A percentile compares a stretch with the other conserved stretches of the same genome.
phyloP scores from a whole-genome alignment of 2,797 vertebrate genomes.

The Pitangus sulphuratus region DNA sequence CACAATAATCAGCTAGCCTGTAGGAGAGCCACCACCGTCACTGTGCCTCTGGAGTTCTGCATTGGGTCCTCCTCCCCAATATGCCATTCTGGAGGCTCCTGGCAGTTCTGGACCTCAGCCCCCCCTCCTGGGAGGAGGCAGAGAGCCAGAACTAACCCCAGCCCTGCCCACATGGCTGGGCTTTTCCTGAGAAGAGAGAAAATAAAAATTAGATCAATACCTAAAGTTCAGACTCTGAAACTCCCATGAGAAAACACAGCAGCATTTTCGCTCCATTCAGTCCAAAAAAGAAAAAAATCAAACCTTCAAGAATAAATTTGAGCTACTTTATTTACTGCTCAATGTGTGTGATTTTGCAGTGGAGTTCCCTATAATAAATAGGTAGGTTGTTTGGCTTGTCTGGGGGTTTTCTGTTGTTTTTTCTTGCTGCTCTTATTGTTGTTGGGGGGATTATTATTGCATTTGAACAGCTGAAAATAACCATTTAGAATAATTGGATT shows the following conservation, averaged over 20 bases:
- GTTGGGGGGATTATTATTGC: not conserved
- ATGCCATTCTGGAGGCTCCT: conserved; percentile 82
- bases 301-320: not conserved
- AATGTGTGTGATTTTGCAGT: not conserved
- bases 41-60: conserved; percentile 79
- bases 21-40: conserved; percentile 90
- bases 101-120: conserved; percentile 86
- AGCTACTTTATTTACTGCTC: not conserved
- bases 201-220: not conserved
- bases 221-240: not conserved
- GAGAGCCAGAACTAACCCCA: conserved; percentile 88
- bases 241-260: not conserved
- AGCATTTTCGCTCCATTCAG: not conserved
- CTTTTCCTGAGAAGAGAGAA: conserved; percentile 67
- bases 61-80: conserved; percentile 85
- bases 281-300: not conserved
- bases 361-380: not conserved
- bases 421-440: not conserved
- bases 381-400: not conserved
- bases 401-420: not conserved
- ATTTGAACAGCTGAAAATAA: not conserved
- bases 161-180: conserved; percentile 85
- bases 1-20: conserved; percentile 94
- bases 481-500: not conserved
- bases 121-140: conserved; percentile 87